phyloP scores from a whole-genome alignment of 2,113 vertebrate species.

The Synodontis membranacea region DNA sequence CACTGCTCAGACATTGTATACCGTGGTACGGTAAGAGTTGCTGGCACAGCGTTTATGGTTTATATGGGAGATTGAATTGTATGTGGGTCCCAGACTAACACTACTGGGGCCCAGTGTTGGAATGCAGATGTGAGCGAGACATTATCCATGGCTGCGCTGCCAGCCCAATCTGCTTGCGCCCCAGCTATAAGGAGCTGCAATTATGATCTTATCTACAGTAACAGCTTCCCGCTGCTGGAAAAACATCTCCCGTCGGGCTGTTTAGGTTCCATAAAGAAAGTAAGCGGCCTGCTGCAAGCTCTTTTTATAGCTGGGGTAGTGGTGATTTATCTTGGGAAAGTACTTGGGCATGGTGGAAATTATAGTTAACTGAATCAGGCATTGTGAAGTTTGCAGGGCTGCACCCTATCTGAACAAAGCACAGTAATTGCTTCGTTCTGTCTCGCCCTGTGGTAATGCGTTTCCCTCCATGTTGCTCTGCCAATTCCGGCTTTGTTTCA shows the following conservation, averaged over 20 bases:
- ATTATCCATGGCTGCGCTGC: conserved; percentile 40
- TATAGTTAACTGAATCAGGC: conserved; percentile 42
- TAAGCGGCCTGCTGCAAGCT: conserved; percentile 41
- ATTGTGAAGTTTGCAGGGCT: conserved; percentile 51
- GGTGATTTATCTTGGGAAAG: conserved; percentile 54
- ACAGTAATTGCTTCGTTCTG: conserved; percentile 50
- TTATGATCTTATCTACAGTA: conserved; percentile 61
- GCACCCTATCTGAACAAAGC: conserved; percentile 41
- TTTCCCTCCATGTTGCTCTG: conserved; percentile 22
- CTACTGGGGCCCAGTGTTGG: conserved; percentile 37
- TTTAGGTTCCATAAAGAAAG: conserved; percentile 50
- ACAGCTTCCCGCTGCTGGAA: conserved; percentile 59
- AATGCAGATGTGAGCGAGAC: conserved; percentile 49
- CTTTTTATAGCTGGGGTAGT: conserved; percentile 56
- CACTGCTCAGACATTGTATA: not conserved
- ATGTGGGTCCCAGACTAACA: conserved; percentile 28
- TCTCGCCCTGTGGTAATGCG: conserved; percentile 21
- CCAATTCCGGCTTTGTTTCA: not conserved
- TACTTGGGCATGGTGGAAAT: conserved; percentile 44
- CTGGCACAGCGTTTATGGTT: not conserved
- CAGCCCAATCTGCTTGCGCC: conserved; percentile 46
- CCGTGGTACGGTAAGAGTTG: conserved; percentile 6
- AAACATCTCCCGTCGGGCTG: conserved; percentile 48
- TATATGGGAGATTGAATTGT: not conserved
- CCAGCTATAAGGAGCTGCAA: conserved; percentile 56